Conservation (phyloP, 2,797 vertebrate species). For the Eulemur coronatus region DNA sequence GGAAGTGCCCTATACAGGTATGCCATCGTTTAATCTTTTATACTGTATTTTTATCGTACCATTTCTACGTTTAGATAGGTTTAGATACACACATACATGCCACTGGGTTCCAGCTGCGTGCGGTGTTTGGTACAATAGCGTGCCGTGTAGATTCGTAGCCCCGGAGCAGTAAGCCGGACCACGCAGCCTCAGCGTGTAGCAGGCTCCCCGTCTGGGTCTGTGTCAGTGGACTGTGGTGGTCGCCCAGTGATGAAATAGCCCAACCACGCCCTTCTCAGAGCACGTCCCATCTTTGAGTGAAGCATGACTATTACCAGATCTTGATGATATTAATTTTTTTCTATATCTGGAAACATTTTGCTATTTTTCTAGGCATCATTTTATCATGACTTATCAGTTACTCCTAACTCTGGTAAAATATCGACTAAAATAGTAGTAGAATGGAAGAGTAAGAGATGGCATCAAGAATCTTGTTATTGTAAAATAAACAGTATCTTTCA, state of each 20-base stretch:
- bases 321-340: background rate
- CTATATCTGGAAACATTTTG: background rate
- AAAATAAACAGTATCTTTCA: background rate
- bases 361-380: background rate
- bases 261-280: background rate
- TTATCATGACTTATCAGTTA: background rate
- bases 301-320: background rate
- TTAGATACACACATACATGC: background rate
- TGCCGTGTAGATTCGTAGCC: background rate
- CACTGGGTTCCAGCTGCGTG: background rate
- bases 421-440: background rate
- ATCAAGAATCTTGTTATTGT: background rate
- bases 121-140: background rate
- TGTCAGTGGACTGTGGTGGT: background rate
- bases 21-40: background rate
- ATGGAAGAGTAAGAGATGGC: background rate
- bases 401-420: background rate
- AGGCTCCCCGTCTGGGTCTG: background rate
- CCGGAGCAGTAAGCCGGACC: background rate
- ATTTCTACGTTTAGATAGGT: background rate
- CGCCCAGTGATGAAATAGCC: no score
- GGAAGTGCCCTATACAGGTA: background rate
- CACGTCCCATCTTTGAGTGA: background rate
- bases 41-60: background rate
- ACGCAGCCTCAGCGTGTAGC: background rate